A percentile compares a stretch with the other conserved stretches of the same genome.
Evolutionary conservation across 2,797 vertebrate genomes (phyloP).

Genomic region (Galago senegalensis): DNA sequence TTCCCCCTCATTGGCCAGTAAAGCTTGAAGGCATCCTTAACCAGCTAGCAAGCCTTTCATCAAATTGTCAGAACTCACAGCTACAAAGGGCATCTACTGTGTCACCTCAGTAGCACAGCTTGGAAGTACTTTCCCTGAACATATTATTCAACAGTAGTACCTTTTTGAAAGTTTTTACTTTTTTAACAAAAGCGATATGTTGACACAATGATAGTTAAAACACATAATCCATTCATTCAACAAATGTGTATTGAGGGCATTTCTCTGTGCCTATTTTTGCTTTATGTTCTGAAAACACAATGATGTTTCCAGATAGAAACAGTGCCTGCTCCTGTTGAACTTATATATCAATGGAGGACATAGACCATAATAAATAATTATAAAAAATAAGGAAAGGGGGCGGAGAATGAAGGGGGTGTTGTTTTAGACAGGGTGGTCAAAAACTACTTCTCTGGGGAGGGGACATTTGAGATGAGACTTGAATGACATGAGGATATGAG

Average conservation of each 20-base stretch:
- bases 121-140: constrained; percentile 45
- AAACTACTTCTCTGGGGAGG: background rate
- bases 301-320: constrained; percentile 19
- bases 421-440: constrained; percentile 46
- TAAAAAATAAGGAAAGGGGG: constrained; percentile 29
- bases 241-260: constrained; percentile 55
- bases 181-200: constrained; percentile 7
- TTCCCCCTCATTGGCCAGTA: constrained; percentile 20
- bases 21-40: constrained; percentile 18
- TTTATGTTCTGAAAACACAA: constrained; percentile 47
- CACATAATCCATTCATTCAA: constrained; percentile 61
- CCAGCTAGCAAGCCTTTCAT: constrained; percentile 1
- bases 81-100: background rate
- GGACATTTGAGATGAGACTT: constrained; percentile 20
- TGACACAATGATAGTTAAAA: constrained; percentile 45
- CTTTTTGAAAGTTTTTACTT: background rate
- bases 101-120: constrained; percentile 26
- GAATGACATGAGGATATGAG: constrained; percentile 20
- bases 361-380: background rate
- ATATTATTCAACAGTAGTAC: constrained; percentile 29
- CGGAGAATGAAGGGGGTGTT: background rate
- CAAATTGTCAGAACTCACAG: constrained; percentile 35
- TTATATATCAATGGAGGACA: constrained; percentile 19
- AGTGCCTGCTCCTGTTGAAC: background rate
- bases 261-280: constrained; percentile 58